Conservation (phyloP, 2,888 invertebrate species). For the Aplocera efformata region DNA sequence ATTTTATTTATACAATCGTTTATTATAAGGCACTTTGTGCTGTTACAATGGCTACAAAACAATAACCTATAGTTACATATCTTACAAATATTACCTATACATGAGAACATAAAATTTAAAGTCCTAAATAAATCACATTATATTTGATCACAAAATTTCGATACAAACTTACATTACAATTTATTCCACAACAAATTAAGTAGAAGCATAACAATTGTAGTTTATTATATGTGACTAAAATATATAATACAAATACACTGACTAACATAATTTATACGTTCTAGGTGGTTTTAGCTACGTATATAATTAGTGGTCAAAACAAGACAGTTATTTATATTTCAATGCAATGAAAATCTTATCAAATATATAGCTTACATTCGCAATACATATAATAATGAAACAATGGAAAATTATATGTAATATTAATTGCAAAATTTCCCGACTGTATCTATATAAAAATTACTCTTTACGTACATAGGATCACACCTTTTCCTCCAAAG, state of each 20-base stretch:
- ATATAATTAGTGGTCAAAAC: no score
- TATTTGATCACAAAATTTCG: conserved; percentile 28
- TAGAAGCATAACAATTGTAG: no score
- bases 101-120: conserved; percentile 14
- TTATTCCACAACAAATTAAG: conserved; percentile 1
- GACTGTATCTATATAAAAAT: no score
- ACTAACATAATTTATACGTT: no score
- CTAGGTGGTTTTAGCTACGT: no score
- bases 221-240: no score
- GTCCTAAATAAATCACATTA: conserved; percentile 36
- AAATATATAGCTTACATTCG: not conserved
- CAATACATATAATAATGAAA: not conserved
- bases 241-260: no score
- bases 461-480: no score
- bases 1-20: conserved; percentile 5
- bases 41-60: conserved; percentile 16
- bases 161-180: conserved; percentile 11
- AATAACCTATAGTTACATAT: not conserved
- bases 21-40: conserved; percentile 33
- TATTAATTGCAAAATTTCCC: no score
- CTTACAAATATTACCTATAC: not conserved
- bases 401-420: not conserved
- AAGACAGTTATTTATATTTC: no score
- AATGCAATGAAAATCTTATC: no score
- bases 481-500: no score